phyloP scores from a whole-genome alignment of 2,888 invertebrate genomes.

The Agrotis puta region DNA sequence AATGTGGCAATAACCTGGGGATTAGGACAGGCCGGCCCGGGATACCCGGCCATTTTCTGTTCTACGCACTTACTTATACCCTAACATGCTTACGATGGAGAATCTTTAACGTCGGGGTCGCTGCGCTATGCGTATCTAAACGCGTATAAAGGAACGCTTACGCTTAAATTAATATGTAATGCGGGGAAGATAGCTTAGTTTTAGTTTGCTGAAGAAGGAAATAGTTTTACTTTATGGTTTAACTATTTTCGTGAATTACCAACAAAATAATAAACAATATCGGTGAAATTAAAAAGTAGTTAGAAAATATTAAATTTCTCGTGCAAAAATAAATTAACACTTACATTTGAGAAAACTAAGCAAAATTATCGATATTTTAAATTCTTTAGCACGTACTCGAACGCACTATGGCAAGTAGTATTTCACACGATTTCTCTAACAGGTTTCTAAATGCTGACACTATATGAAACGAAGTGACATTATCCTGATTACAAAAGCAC shows the following conservation, averaged over 20 bases:
- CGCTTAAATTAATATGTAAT: slow-evolving; percentile 62
- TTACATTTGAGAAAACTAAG: slow-evolving; percentile 31
- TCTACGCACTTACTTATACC: slow-evolving; percentile 73
- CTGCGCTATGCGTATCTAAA: slow-evolving; percentile 54
- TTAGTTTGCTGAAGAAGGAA: slow-evolving; percentile 39
- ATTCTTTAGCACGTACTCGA: slow-evolving; percentile 37
- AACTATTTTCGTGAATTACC: slow-evolving; percentile 2
- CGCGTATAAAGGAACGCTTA: slow-evolving; percentile 60
- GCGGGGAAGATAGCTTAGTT: slow-evolving; percentile 42
- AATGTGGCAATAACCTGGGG: slow-evolving; percentile 85
- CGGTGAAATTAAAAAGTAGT: neutral
- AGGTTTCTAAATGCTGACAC: slow-evolving; percentile 56
- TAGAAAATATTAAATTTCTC: slow-evolving; percentile 5
- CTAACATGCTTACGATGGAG: slow-evolving; percentile 73
- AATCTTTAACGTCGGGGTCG: slow-evolving; percentile 71
- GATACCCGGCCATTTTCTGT: slow-evolving; percentile 77
- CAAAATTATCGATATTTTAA: slow-evolving; percentile 38
- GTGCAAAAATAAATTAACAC: slow-evolving; percentile 24
- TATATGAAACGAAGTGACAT: slow-evolving; percentile 37
- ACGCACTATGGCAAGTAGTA: slow-evolving; percentile 21
- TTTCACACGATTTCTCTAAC: slow-evolving; percentile 63
- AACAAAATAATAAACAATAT: neutral
- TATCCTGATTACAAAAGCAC: slow-evolving; percentile 42
- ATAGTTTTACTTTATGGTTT: slow-evolving; percentile 2
- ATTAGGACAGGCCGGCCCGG: slow-evolving; percentile 77